Percentiles rank a stretch among this genome's conserved stretches.
These are phyloP conservation scores for Callospermophilus lateralis DNA, from an alignment of 2,113 vertebrate species.

Conservation along the genomic window DNA sequence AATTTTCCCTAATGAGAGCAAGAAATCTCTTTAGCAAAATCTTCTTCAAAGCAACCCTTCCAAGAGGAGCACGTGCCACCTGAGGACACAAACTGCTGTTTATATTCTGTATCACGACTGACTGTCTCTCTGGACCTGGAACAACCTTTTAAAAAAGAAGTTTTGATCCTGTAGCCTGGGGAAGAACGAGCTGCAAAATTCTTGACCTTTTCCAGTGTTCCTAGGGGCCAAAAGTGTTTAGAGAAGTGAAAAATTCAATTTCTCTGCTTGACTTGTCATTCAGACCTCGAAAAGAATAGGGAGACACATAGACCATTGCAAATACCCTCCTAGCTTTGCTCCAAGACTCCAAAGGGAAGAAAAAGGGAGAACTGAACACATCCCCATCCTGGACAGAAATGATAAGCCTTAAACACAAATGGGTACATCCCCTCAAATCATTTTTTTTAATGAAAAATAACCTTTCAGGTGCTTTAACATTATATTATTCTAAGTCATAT, in stretches of 20 bases:
- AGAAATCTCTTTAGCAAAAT: not conserved
- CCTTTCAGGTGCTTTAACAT: not conserved
- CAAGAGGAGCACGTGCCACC: not conserved
- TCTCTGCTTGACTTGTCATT: slow-evolving; percentile 64
- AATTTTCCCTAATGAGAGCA: not conserved
- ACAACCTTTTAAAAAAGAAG: slow-evolving; percentile 66
- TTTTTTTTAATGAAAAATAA: not conserved
- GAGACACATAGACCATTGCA: slow-evolving; percentile 58
- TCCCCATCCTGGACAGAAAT: not conserved
- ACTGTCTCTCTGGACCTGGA: slow-evolving; percentile 38
- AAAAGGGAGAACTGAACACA: not conserved
- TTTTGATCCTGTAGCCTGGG: slow-evolving; percentile 67
- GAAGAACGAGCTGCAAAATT: slow-evolving; percentile 60
- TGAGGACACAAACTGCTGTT: not conserved
- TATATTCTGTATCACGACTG: not conserved
- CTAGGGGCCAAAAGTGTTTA: slow-evolving; percentile 77
- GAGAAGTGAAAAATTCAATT: slow-evolving; percentile 81
- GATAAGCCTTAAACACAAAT: not conserved
- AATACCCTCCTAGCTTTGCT: slow-evolving; percentile 42
- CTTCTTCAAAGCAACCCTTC: not conserved
- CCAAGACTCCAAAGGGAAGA: not conserved
- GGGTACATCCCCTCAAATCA: not conserved
- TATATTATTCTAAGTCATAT: not conserved
- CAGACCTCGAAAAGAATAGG: slow-evolving; percentile 63
- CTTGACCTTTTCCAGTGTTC: slow-evolving; percentile 80